phyloP scores from a whole-genome alignment of 2,113 vertebrate species.

The Myotis davidii region DNA sequence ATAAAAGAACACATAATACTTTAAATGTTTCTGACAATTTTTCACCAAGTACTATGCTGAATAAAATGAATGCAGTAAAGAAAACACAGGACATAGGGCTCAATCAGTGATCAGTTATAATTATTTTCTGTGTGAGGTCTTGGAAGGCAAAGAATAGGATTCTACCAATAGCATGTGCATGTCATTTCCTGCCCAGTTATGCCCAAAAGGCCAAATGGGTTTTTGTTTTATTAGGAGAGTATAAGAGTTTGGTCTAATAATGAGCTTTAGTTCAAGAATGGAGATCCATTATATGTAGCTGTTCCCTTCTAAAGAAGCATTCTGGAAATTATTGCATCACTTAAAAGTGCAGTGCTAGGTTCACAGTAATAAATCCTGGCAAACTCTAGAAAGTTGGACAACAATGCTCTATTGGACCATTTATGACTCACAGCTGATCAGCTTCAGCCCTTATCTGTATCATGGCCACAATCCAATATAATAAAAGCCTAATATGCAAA shows the following conservation, averaged over 20 bases:
- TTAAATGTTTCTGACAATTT: conserved; percentile 27
- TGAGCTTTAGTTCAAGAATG: conserved; percentile 23
- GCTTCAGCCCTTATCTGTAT: neutral
- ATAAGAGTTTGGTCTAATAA: neutral
- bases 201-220: neutral
- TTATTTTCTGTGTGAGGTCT: conserved; percentile 23
- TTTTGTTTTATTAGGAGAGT: neutral
- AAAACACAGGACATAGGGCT: neutral
- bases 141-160: conserved; percentile 11
- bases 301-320: neutral
- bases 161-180: neutral
- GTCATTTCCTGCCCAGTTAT: conserved; percentile 1
- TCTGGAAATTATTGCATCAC: neutral
- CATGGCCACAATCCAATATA: neutral
- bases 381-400: neutral
- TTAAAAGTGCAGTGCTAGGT: neutral
- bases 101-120: neutral
- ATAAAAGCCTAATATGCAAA: too few species aligned
- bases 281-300: neutral
- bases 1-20: neutral
- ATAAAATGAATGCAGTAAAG: conserved; percentile 8
- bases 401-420: neutral
- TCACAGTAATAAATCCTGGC: neutral
- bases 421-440: neutral
- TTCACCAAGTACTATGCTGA: neutral